Conservation (phyloP, 2,888 invertebrate species). For the Drosophila algonquin region DNA sequence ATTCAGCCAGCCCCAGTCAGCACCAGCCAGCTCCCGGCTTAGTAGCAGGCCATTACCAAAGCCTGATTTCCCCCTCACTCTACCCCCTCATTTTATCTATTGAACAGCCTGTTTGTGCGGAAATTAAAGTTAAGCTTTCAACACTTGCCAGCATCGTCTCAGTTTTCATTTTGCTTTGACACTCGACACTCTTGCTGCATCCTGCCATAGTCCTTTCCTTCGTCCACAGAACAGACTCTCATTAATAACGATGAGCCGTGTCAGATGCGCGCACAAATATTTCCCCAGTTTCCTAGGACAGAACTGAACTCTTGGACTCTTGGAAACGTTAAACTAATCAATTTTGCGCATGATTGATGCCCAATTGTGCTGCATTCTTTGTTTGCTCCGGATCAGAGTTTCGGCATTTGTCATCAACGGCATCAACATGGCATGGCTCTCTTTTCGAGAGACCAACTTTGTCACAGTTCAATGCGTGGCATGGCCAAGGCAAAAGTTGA, state of each 20-base stretch:
- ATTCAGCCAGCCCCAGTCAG: conserved; percentile 11
- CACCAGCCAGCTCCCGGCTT: neutral
- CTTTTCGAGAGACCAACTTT: conserved; percentile 38
- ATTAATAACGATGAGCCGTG: conserved; percentile 64
- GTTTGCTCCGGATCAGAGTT: conserved; percentile 18
- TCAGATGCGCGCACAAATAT: conserved; percentile 45
- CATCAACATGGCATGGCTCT: neutral
- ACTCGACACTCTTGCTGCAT: conserved; percentile 14
- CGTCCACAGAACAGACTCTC: conserved; percentile 17
- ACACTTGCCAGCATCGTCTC: conserved; percentile 7
- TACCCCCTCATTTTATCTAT: conserved; percentile 4
- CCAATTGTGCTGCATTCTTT: conserved; percentile 75
- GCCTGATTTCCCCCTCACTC: neutral
- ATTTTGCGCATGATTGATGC: conserved; percentile 78
- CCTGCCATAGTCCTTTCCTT: neutral
- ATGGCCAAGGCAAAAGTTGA: conserved; percentile 45
- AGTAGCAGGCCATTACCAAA: neutral
- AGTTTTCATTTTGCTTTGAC: conserved; percentile 20
- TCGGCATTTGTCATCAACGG: conserved; percentile 59
- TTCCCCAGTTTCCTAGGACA: conserved; percentile 6
- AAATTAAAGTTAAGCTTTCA: conserved; percentile 25
- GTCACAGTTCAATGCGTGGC: conserved; percentile 57
- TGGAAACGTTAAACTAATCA: conserved; percentile 63
- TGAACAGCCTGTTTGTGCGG: conserved; percentile 23
- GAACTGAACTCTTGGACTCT: neutral